Base-by-base conservation (phyloP, 2,113 vertebrate species). In the Indicator maculatus region DNA sequence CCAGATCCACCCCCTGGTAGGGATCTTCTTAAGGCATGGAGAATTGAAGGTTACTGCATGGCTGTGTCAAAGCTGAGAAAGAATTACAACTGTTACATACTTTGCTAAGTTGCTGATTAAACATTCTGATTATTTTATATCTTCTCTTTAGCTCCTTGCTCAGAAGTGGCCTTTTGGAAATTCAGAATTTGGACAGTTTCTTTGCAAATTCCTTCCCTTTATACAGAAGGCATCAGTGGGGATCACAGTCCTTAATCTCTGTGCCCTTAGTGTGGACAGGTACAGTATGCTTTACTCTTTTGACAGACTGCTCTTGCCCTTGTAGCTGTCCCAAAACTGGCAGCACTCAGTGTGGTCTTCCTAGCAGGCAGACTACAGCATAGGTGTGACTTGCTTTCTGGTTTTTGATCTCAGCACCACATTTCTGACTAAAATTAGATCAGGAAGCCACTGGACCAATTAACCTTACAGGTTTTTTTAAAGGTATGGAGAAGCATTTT, bases 191-290 rank as follows among this genome's bases (percentile, higher is more conserved):
- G 99, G 99, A 55, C 92, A 98, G 38, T 98, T 97, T 94, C 98
- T 99, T 86, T 99, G 99, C 96, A 99, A 99, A 94, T 93, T 99
- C 91, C 95, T 99, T 77, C 99, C 99, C 41, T 99, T 99, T 95
- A 96, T 99, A 92, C 99, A 99, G 97, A 99, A 99, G 97, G 98
- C 99, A 39, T 99, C 99, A 0, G 99, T 99, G 94, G 99, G 99
- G 93, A 99, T 99, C 97, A 99, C 99, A 8, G 99, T 99, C 26
- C 98, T 99, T 95, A 99, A 99, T 93, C 97, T 99, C 95, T 99
- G 99, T 15, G 99, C 99, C 47, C 98, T 99, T 79, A 99, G 99
- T 16, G 99, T 99, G 66, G 99, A 99, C 98, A 99, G 99, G 99
- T 99, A 98, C 90, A 69, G 93, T 86, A 77, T 66, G 24, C 88